Evolutionary conservation across 2,888 invertebrate species (phyloP), one percentile per base, ranked within the genome.

Genomic region (Pharmacophagus antenor): DNA sequence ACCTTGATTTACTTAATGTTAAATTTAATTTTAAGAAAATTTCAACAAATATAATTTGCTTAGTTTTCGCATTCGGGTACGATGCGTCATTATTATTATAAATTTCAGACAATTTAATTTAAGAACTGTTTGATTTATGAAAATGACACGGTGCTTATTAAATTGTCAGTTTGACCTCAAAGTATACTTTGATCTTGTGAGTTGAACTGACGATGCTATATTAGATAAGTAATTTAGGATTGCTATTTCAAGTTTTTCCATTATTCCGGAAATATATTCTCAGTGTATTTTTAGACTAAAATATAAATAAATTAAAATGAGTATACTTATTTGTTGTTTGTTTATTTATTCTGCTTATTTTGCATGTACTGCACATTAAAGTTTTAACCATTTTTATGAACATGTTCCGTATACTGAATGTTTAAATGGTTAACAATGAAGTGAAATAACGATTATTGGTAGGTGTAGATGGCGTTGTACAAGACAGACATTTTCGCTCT

Each of bases 101-200:
- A 44, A 44, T 18, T 44, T 44, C 1, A 44, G 18, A 18, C 2
- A 20, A 2, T 5, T 44, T 44, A 5, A 44, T 18, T 20, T 20
- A 44, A 6, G 6, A 41, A n/a, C 15, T 42, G 18, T 44, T 44
- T 2, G 18, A 44, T 44, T 56, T 20, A 15, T 3, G 18, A 25
- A 41, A 17, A 7, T 49, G 6, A 21, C 44, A 56, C 46, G 52
- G 56, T 56, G 46, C 48, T 59, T 61, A 53, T 53, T 20, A 65
- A 70, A 75, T 86, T 88, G 88, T 88, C 88, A 88, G 84, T 82
- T 86, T 77, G 80, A 88, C 85, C 62, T 70, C 67, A 79, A 87
- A 79, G 41, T 52, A 23, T 50, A 21, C n/a, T n/a, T n/a, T n/a
- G 31, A 44, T 44, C 17, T 68, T 82, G 87, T 84, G 74, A 66